phyloP scores from a whole-genome alignment of 2,888 invertebrate genomes.

The Chrysina gloriosa region DNA sequence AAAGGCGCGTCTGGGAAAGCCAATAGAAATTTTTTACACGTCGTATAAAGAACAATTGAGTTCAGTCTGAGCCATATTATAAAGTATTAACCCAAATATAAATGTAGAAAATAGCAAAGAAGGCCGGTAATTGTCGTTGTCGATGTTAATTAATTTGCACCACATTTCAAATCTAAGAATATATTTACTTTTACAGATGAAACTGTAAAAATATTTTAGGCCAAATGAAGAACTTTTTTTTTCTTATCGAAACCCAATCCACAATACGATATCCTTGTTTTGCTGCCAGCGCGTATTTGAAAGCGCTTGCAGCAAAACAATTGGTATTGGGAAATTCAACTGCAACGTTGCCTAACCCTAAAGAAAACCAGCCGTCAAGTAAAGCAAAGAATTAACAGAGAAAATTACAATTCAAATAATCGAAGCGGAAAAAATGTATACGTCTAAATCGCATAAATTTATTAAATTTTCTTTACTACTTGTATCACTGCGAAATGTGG shows the following conservation, averaged over 20 bases:
- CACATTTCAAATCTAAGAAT: background rate
- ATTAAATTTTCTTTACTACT: too few relatives aligned
- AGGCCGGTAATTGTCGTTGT: too few relatives aligned
- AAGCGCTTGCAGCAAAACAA: background rate
- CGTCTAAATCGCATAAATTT: too few relatives aligned
- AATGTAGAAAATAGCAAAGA: too few relatives aligned
- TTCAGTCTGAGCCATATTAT: too few relatives aligned
- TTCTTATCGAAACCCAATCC: background rate
- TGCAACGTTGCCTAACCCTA: background rate
- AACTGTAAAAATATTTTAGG: background rate
- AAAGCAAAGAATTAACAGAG: background rate
- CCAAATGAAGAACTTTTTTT: background rate
- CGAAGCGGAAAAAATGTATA: too few relatives aligned
- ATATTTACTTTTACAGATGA: background rate
- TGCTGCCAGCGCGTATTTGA: background rate
- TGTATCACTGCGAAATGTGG: too few relatives aligned
- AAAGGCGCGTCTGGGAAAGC: too few relatives aligned
- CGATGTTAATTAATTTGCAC: too few relatives aligned
- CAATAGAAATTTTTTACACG: too few relatives aligned
- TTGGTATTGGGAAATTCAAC: background rate
- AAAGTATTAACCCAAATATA: too few relatives aligned
- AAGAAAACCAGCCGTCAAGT: background rate
- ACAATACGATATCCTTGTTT: background rate
- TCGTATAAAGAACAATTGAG: too few relatives aligned
- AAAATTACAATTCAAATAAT: constrained; percentile 9